These are phyloP conservation scores for Dicentrarchus labrax DNA, from an alignment of 2,113 vertebrate genomes.

Conservation along the genomic window DNA sequence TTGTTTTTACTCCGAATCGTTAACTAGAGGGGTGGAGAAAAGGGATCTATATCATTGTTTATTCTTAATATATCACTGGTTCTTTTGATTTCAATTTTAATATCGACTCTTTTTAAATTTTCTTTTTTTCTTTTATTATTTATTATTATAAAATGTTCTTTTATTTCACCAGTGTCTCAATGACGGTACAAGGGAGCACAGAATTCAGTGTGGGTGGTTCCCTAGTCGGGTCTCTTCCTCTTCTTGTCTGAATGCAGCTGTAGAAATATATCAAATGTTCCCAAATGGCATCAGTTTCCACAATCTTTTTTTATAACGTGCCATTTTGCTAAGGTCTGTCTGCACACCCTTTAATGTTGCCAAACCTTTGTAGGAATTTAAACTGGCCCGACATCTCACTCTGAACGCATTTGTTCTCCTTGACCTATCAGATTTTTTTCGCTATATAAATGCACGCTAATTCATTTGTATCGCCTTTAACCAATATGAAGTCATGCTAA, in stretches of 20 bases:
- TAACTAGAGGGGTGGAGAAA: neutral
- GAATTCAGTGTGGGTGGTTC: slow-evolving; percentile 29
- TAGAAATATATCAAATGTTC: slow-evolving; percentile 16
- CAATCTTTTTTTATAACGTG: neutral
- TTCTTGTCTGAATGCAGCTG: slow-evolving; percentile 27
- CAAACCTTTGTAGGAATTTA: slow-evolving; percentile 49
- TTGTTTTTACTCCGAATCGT: slow-evolving; percentile 41
- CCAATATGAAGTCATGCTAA: slow-evolving; percentile 56
- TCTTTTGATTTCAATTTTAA: neutral
- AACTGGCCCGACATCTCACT: slow-evolving; percentile 32
- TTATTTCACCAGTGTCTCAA: neutral
- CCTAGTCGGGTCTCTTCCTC: neutral
- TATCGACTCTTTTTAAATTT: neutral
- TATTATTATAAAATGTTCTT: too few species aligned
- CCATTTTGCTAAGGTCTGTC: slow-evolving; percentile 1
- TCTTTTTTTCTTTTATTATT: neutral
- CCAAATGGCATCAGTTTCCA: slow-evolving; percentile 6
- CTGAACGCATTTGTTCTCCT: slow-evolving; percentile 70
- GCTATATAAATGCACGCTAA: slow-evolving; percentile 34
- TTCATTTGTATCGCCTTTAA: slow-evolving; percentile 37
- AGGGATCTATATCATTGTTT: neutral
- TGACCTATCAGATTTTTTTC: slow-evolving; percentile 64
- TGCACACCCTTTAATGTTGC: slow-evolving; percentile 13
- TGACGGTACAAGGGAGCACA: neutral
- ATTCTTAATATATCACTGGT: neutral